Percentiles rank a stretch among this genome's conserved stretches.
Conservation (phyloP, 2,797 vertebrate species). For the Etheostoma perlongum region DNA sequence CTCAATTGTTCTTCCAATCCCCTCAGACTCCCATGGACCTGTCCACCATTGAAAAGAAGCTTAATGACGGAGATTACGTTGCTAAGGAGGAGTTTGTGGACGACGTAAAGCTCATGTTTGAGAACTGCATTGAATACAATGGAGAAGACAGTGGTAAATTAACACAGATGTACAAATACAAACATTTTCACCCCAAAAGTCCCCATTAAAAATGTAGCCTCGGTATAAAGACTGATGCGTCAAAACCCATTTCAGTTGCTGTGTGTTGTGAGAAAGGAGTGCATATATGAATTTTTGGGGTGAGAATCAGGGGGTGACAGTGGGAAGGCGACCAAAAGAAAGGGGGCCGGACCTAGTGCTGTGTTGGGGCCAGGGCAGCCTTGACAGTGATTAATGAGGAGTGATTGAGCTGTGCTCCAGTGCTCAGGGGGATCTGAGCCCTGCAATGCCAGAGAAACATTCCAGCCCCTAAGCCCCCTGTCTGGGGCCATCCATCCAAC, state of each 20-base stretch:
- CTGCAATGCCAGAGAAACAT: slow-evolving; percentile 85
- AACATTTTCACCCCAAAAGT: neutral
- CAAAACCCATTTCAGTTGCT: slow-evolving; percentile 13
- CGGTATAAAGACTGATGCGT: slow-evolving; percentile 6
- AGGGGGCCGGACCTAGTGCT: slow-evolving; percentile 52
- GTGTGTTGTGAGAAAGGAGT: slow-evolving; percentile 37
- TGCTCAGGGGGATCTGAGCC: slow-evolving; percentile 79
- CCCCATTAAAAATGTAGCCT: neutral
- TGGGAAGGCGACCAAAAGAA: slow-evolving; percentile 54
- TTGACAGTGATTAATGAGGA: slow-evolving; percentile 90
- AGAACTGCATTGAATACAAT: slow-evolving; percentile 97
- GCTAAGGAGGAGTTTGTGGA: slow-evolving; percentile 95
- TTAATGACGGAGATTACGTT: slow-evolving; percentile 93
- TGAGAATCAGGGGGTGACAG: slow-evolving; percentile 35
- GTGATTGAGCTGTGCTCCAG: slow-evolving; percentile 86
- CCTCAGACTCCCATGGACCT: slow-evolving; percentile 97
- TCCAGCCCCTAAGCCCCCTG: slow-evolving; percentile 83
- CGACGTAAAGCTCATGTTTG: slow-evolving; percentile 98
- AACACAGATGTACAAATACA: slow-evolving; percentile 17
- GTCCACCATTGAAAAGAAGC: slow-evolving; percentile 96
- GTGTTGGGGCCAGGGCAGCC: slow-evolving; percentile 68
- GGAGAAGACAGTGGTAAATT: slow-evolving; percentile 96
- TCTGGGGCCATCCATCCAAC: slow-evolving; percentile 86
- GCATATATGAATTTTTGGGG: slow-evolving; percentile 34
- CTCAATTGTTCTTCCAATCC: neutral